These are phyloP conservation scores for Magallana gigas DNA, from an alignment of 1,140 invertebrate genomes.

Conservation along the genomic window DNA sequence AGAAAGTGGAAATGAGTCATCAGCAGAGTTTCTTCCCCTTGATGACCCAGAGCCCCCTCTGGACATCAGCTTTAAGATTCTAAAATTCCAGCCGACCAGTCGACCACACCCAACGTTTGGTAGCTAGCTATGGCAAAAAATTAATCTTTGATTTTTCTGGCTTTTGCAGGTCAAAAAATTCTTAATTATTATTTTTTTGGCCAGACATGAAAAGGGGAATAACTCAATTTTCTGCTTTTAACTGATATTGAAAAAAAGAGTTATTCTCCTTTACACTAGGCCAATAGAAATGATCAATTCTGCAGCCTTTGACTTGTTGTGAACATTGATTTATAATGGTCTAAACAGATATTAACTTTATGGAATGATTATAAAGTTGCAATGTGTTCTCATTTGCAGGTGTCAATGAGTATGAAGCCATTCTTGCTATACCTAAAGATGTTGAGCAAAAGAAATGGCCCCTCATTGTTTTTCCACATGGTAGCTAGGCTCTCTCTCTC, in stretches of 20 bases:
- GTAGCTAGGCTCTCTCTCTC: slow-evolving; percentile 50
- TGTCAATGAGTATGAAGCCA: slow-evolving; percentile 74
- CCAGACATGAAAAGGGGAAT: no score
- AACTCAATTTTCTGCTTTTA: no score
- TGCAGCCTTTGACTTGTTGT: no score
- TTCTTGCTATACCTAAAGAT: slow-evolving; percentile 70
- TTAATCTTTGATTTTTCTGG: no score
- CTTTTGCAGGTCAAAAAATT: no score
- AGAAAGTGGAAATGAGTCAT: slow-evolving; percentile 30
- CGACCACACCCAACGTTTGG: slow-evolving; percentile 62
- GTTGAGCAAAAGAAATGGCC: slow-evolving; percentile 65
- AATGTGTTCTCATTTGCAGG: slow-evolving; percentile 54
- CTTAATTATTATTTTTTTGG: no score
- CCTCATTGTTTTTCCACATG: slow-evolving; percentile 85
- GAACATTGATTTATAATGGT: no score
- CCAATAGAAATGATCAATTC: no score
- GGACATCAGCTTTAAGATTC: slow-evolving; percentile 50
- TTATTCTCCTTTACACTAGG: no score
- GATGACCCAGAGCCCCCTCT: slow-evolving; percentile 57
- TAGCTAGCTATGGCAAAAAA: slow-evolving; percentile 27
- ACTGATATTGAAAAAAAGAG: no score
- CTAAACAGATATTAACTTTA: background rate
- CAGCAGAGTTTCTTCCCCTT: slow-evolving; percentile 59
- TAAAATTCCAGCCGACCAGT: slow-evolving; percentile 53
- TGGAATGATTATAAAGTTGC: no score